These are phyloP conservation scores for Penaeus japonicus DNA, from an alignment of 1,140 invertebrate genomes.

Conservation along the genomic window DNA sequence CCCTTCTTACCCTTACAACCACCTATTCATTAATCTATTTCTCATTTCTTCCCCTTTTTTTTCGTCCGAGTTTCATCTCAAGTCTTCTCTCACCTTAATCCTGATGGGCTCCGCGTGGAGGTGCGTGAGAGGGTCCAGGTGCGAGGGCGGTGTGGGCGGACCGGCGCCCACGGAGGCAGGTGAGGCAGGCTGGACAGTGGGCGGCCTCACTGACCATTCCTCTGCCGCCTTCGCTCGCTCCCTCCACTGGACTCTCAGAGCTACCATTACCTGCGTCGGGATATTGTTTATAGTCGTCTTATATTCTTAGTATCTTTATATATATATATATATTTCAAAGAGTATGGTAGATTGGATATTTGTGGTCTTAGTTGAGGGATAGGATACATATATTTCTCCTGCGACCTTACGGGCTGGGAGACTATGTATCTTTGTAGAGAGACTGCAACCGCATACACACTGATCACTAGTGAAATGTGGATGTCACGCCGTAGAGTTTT, in stretches of 20 bases:
- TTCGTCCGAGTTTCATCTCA: no score
- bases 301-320: no score
- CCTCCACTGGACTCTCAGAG: conserved; percentile 50
- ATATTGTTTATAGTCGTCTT: background rate
- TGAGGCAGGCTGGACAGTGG: conserved; percentile 42
- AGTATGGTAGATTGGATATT: background rate
- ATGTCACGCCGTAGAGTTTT: no score
- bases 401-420: no score
- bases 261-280: conserved; percentile 45
- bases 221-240: conserved; percentile 48
- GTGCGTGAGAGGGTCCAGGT: conserved; percentile 35
- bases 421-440: no score
- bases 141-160: conserved; percentile 1
- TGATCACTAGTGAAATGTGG: no score
- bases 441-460: no score
- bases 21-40: background rate
- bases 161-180: conserved; percentile 28
- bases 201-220: conserved; percentile 45
- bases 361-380: background rate
- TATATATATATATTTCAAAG: background rate
- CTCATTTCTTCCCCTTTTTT: background rate
- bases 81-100: conserved; percentile 71
- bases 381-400: no score
- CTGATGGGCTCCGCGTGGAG: conserved; percentile 67
- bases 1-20: background rate